Percentiles rank a stretch among this genome's conserved stretches.
phyloP scores from a whole-genome alignment of 2,113 vertebrate genomes.

The Entosphenus tridentatus region DNA sequence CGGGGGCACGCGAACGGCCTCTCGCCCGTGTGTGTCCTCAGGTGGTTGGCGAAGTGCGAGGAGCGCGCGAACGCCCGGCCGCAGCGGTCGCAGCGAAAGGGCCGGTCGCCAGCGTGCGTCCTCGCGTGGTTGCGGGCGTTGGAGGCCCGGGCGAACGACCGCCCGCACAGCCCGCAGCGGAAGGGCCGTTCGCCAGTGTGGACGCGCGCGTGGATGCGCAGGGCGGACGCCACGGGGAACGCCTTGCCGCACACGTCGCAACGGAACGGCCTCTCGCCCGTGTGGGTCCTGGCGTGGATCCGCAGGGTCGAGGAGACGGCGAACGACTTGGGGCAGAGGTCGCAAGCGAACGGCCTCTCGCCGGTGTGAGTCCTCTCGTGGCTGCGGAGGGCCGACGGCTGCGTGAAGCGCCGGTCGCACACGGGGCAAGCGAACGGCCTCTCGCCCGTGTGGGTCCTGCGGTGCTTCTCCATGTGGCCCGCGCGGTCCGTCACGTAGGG shows the following conservation, averaged over 20 bases:
- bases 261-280: not conserved
- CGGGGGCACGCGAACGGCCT: conserved; percentile 39
- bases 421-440: not conserved
- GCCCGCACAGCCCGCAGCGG: not conserved
- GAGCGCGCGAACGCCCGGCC: conserved; percentile 59
- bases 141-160: not conserved
- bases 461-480: conserved; percentile 4
- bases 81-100: conserved; percentile 38
- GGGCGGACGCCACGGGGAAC: not conserved
- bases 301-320: not conserved
- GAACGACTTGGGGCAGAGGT: not conserved
- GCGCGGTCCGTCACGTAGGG: not conserved
- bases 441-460: conserved; percentile 2
- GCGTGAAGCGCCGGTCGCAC: not conserved
- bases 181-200: not conserved
- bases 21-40: conserved; percentile 55
- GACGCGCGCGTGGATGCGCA: not conserved
- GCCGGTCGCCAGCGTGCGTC: conserved; percentile 27
- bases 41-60: conserved; percentile 61
- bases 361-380: not conserved
- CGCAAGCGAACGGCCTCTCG: not conserved
- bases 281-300: not conserved
- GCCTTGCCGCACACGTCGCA: not conserved
- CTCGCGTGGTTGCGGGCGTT: conserved; percentile 30
- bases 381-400: not conserved